A percentile compares a stretch with the other conserved stretches of the same genome.
Evolutionary conservation across 2,113 vertebrate genomes (phyloP).

Genomic region (Raphicerus campestris): DNA sequence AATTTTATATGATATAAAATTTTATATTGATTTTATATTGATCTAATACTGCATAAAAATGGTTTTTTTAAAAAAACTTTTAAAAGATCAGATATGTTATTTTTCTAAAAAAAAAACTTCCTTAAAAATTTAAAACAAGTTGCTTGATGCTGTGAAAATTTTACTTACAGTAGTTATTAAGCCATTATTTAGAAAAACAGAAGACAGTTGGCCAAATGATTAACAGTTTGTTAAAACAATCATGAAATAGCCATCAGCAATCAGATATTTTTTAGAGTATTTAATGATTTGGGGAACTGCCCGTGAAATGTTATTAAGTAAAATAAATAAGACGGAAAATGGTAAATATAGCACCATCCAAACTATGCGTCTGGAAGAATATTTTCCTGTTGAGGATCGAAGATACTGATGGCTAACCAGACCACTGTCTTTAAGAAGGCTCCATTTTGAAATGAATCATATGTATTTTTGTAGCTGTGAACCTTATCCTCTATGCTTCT

Average conservation of each 20-base stretch:
- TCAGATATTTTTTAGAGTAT: neutral
- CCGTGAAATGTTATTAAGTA: neutral
- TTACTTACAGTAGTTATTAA: neutral
- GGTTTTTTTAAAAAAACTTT: neutral
- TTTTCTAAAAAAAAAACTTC: neutral
- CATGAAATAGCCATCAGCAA: neutral
- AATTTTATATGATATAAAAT: neutral
- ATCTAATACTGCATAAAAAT: neutral
- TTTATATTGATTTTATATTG: neutral
- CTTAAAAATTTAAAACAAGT: neutral
- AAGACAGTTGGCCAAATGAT: neutral
- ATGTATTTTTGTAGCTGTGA: constrained; percentile 38
- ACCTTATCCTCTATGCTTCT: neutral
- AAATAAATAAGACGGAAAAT: neutral
- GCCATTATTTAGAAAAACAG: neutral
- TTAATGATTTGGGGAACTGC: neutral
- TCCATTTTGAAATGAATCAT: constrained; percentile 17
- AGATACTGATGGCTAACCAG: neutral
- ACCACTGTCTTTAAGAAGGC: neutral
- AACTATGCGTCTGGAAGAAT: neutral
- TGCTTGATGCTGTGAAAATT: neutral
- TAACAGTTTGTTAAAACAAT: neutral
- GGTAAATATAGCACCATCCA: neutral
- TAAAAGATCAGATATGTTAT: neutral
- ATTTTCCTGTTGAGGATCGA: neutral